A percentile compares a stretch with the other conserved stretches of the same genome.
Evolutionary conservation across 2,797 vertebrate species (phyloP).

Genomic region (Tolypeutes matacus): DNA sequence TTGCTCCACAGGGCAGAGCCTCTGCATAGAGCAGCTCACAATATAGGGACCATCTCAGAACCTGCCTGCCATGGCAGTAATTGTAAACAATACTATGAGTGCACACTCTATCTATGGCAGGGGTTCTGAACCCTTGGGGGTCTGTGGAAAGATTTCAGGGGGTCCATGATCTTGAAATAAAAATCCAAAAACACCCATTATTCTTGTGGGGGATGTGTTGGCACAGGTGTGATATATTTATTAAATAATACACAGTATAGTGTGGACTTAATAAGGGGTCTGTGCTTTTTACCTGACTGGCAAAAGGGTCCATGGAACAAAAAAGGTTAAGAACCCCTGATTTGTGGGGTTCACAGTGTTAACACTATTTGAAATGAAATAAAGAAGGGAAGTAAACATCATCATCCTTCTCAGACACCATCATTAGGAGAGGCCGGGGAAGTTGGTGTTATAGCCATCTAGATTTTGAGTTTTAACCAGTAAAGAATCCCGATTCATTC

Average conservation of each 20-base stretch:
- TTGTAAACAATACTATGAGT: neutral
- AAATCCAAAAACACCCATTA: no score
- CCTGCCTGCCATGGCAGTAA: neutral
- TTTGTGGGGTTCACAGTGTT: neutral
- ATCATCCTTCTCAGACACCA: neutral
- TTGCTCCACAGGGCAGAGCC: neutral
- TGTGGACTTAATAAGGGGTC: no score
- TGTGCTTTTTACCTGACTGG: no score
- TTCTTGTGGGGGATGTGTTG: no score
- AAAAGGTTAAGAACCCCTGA: no score
- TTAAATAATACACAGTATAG: no score
- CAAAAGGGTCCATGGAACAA: no score
- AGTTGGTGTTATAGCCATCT: neutral
- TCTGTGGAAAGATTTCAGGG: no score
- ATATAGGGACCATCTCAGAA: neutral
- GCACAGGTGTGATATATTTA: no score
- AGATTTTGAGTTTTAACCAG: conserved; percentile 58
- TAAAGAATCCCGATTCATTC: conserved; percentile 47
- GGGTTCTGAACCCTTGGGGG: no score
- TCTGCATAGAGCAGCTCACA: neutral
- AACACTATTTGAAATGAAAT: conserved; percentile 33
- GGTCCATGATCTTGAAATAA: no score
- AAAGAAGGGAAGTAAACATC: neutral
- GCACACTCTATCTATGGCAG: neutral
- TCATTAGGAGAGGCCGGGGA: conserved; percentile 59